phyloP scores from a whole-genome alignment of 2,888 invertebrate genomes.

The Lycophotia porphyrea region DNA sequence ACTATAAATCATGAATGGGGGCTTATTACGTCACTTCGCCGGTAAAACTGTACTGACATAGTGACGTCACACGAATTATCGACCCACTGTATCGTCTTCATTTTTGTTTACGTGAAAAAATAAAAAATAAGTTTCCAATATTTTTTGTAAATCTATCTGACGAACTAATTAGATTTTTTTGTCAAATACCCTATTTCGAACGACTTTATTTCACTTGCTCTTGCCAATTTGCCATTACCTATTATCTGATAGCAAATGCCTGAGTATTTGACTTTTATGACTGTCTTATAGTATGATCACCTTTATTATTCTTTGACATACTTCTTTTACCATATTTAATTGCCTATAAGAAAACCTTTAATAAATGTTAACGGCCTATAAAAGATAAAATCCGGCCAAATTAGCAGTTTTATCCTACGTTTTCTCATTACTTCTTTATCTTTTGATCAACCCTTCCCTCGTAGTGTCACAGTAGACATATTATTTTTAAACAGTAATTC shows the following conservation, averaged over 20 bases:
- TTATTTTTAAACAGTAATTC: not conserved
- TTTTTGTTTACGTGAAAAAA: no score
- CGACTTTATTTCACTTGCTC: not conserved
- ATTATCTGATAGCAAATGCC: not conserved
- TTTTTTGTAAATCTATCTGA: no score
- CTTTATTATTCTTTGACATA: not conserved
- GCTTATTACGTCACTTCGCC: no score
- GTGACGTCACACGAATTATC: no score
- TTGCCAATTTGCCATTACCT: not conserved
- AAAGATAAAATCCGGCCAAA: conserved; percentile 31
- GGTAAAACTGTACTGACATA: no score
- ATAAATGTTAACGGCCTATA: conserved; percentile 11
- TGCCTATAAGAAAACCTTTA: not conserved
- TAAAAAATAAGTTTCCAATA: no score
- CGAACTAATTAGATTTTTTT: no score
- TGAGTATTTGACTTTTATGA: not conserved
- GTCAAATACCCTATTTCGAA: no score
- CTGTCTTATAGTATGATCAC: not conserved
- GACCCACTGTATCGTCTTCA: no score
- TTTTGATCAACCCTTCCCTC: conserved; percentile 41
- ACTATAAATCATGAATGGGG: no score
- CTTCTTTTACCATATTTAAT: conserved; percentile 8
- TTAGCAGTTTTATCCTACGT: conserved; percentile 23
- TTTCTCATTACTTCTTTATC: conserved; percentile 50
- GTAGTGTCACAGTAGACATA: not conserved